A percentile compares a stretch with the other conserved stretches of the same genome.
These are phyloP conservation scores for Xiphophorus maculatus DNA, from an alignment of 2,113 vertebrate species.

Conservation along the genomic window DNA sequence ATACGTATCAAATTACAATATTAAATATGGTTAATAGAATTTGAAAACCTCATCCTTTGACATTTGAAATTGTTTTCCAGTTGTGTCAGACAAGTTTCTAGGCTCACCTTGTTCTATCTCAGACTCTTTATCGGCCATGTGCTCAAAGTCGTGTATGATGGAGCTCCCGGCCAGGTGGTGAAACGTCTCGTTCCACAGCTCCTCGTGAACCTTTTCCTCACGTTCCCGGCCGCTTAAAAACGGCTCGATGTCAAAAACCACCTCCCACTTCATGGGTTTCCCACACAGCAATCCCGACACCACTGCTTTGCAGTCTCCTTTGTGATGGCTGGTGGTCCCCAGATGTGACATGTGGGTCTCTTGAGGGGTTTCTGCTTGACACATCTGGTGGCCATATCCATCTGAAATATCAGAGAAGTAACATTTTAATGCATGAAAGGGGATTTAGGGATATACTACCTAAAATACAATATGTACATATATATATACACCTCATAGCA, in stretches of 20 bases:
- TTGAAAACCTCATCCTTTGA: neutral
- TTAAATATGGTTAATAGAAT: neutral
- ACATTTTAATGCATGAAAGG: neutral
- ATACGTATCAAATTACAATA: neutral
- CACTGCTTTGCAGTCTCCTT: conserved; percentile 85
- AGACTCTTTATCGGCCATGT: conserved; percentile 86
- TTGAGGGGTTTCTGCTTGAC: conserved; percentile 76
- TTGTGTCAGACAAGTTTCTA: neutral
- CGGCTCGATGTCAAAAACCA: conserved; percentile 85
- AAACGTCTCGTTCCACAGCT: conserved; percentile 93
- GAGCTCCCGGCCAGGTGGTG: conserved; percentile 92
- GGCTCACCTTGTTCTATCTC: conserved; percentile 91
- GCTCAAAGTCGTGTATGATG: conserved; percentile 93
- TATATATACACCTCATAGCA: no score
- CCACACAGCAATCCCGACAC: conserved; percentile 87
- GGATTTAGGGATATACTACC: no score
- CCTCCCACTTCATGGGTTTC: conserved; percentile 87
- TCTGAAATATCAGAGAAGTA: conserved; percentile 65
- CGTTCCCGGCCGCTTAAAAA: conserved; percentile 80
- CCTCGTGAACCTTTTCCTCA: conserved; percentile 75
- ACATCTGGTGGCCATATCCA: conserved; percentile 82
- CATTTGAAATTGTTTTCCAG: neutral
- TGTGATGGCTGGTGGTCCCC: conserved; percentile 25
- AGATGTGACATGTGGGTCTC: conserved; percentile 49
- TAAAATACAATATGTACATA: neutral